phyloP scores from a whole-genome alignment of 2,888 invertebrate genomes.

The Erpobdella octoculata region DNA sequence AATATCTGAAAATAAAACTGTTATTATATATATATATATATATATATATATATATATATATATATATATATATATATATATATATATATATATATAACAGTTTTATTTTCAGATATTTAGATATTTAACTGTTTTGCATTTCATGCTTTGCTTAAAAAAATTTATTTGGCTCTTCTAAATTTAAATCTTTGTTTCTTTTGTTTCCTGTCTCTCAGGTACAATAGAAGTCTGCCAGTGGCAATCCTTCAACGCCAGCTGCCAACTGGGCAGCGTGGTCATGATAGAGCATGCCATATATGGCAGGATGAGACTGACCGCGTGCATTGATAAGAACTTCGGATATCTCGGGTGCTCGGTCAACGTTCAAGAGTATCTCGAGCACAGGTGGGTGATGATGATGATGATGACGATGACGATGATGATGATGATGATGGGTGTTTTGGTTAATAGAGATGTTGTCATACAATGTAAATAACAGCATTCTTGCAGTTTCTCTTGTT shows the following conservation, averaged over 20 bases:
- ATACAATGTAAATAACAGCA: too few species aligned
- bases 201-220: not conserved
- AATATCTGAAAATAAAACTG: too few species aligned
- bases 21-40: too few species aligned
- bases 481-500: too few species aligned
- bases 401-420: not conserved
- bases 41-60: too few species aligned
- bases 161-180: not conserved
- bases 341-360: conserved; percentile 31
- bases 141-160: not conserved
- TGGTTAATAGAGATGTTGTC: too few species aligned
- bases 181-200: not conserved
- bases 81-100: too few species aligned
- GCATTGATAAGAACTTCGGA: conserved; percentile 32
- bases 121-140: too few species aligned
- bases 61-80: too few species aligned
- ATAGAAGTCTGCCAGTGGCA: conserved; percentile 32
- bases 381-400: conserved; percentile 11
- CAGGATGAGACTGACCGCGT: conserved; percentile 29
- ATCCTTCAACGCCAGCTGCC: conserved; percentile 32
- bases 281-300: conserved; percentile 32
- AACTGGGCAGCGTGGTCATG: conserved; percentile 28
- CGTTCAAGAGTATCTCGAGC: conserved; percentile 30
- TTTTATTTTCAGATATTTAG: too few species aligned
- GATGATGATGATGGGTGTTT: not conserved